Evolutionary conservation across 2,797 vertebrate genomes (phyloP), one percentile per base, ranked within the genome.

Genomic region (Channallabes apus): DNA sequence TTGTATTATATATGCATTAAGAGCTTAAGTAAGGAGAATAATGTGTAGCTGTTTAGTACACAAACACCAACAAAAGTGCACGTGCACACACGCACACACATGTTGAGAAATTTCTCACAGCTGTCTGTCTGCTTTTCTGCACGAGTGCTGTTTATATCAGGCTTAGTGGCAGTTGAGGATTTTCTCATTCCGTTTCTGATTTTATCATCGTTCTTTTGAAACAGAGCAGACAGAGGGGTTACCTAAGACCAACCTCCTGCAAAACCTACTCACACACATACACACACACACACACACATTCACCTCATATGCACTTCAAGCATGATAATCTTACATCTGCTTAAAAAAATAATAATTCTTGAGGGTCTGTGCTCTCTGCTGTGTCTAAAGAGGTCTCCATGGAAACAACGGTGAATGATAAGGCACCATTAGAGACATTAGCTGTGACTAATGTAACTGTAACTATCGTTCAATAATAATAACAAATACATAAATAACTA

Each of bases 331-430:
- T 32, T 80, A 84, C 58, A 82, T 80, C 1, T 32, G 61, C 82
- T 27, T 17, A 22, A 72, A 46, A 46, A 29, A 24, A 11, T 41
- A 24, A 14, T 24, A 41, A 1, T 80, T 82, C 79, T 72, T 84
- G 29, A 86, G 75, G 86, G 84, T 77, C 65, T 2, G 27, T 85
- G 83, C 83, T 86, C 85, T 84, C 78, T 84, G 84, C 85, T 85
- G 59, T 88, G 81, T 88, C 82, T 80, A 17, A 24, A 76, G 83
- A 82, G 82, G 89, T 90, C 85, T 85, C 89, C 84, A 90, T 89
- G 69, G 88, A 38, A 90, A 87, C 89, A 86, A 58, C 79, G 72
- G 32, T 64, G 81, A 75, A 27, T 22, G 82, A 83, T 80, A 87
- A 18, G 61, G 77, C 73, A 46, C 72, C n/a, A 51, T 51, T 51